Conservation (phyloP, 2,113 vertebrate genomes). For the Pelodiscus sinensis region DNA sequence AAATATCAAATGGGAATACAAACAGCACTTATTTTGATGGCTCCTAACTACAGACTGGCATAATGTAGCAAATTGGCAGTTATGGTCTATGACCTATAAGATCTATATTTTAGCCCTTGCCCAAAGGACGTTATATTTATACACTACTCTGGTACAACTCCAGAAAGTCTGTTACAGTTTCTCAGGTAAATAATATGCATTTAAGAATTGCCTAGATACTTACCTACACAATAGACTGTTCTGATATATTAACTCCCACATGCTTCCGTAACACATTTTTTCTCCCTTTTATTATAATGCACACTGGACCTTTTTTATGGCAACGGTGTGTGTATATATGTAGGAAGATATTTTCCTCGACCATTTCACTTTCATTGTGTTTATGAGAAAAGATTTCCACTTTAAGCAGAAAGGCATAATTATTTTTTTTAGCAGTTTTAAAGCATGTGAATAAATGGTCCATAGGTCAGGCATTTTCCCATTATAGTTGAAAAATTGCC, state of each 20-base stretch:
- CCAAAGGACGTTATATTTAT: rapidly evolving
- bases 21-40: background rate
- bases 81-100: background rate
- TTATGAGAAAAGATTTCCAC: background rate
- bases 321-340: background rate
- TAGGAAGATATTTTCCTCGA: background rate
- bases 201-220: background rate
- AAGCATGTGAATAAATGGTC: background rate
- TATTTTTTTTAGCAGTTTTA: background rate
- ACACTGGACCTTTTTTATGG: background rate
- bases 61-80: rapidly evolving
- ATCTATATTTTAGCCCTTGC: rapidly evolving
- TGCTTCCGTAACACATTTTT: background rate
- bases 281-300: background rate
- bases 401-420: background rate
- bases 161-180: background rate
- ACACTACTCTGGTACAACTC: background rate
- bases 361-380: background rate
- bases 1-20: background rate
- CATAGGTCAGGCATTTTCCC: background rate
- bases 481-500: background rate
- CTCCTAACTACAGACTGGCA: background rate
- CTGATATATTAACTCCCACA: background rate
- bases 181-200: background rate
- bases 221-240: background rate